Conservation (phyloP, 2,888 invertebrate genomes). For the Schrankia costaestrigalis region DNA sequence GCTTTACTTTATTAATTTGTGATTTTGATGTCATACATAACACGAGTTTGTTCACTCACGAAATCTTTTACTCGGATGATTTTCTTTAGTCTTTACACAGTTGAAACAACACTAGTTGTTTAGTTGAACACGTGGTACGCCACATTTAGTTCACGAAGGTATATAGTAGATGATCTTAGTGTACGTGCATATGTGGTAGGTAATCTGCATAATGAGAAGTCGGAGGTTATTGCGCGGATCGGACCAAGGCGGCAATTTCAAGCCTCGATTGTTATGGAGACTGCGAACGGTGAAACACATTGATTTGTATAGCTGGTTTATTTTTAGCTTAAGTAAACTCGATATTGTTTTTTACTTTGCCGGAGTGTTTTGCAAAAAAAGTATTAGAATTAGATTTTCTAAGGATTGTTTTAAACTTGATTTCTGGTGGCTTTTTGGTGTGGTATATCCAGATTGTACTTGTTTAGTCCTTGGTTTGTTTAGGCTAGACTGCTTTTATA, state of each 20-base stretch:
- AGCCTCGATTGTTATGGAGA: conserved; percentile 66
- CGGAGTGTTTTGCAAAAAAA: background rate
- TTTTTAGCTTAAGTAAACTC: conserved; percentile 17
- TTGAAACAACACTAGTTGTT: no score
- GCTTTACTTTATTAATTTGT: no score
- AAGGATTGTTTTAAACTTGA: no score
- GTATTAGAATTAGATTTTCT: no score
- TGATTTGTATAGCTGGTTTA: conserved; percentile 44
- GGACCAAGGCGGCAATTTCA: conserved; percentile 68
- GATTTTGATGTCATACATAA: no score
- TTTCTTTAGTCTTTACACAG: no score
- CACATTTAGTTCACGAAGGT: conserved; percentile 57
- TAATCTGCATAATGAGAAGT: conserved; percentile 76
- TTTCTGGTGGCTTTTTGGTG: no score
- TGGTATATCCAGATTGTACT: no score
- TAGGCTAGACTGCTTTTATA: no score
- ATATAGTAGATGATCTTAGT: conserved; percentile 64
- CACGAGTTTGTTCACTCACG: no score
- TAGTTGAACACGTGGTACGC: conserved; percentile 15
- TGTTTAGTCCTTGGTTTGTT: no score
- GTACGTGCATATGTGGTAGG: conserved; percentile 58
- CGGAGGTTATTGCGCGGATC: conserved; percentile 68
- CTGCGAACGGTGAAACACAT: conserved; percentile 44
- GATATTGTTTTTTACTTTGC: background rate
- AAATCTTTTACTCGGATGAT: no score